phyloP scores from a whole-genome alignment of 2,113 vertebrate genomes.

The Nettapus auritus region DNA sequence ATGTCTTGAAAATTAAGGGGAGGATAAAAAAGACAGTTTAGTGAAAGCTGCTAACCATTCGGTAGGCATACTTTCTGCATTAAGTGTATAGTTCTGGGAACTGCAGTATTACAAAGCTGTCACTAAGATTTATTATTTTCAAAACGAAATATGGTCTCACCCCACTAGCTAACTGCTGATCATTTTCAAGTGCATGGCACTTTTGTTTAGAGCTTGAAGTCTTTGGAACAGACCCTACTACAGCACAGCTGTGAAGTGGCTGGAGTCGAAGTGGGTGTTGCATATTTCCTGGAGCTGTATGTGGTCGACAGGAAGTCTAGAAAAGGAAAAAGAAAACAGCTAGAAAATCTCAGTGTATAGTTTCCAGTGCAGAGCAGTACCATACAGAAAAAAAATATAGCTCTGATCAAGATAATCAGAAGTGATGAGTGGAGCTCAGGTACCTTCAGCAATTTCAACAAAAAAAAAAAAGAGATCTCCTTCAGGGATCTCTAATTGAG shows the following conservation, averaged over 20 bases:
- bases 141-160: constrained; percentile 69
- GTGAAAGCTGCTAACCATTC: background rate
- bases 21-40: background rate
- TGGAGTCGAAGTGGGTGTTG: constrained; percentile 82
- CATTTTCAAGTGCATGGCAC: constrained; percentile 45
- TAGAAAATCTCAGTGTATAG: background rate
- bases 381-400: background rate
- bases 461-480: no score
- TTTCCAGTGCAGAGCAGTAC: background rate
- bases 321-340: background rate
- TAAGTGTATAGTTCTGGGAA: background rate
- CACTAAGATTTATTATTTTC: background rate
- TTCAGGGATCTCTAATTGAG: background rate
- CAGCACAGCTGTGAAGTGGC: constrained; percentile 75
- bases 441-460: background rate
- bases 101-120: background rate
- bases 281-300: constrained; percentile 85
- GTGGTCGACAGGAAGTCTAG: constrained; percentile 81
- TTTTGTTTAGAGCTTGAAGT: constrained; percentile 57
- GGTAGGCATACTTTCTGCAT: background rate
- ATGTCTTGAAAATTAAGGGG: background rate
- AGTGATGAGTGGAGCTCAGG: background rate
- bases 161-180: constrained; percentile 59
- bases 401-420: background rate
- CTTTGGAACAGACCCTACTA: constrained; percentile 64